These are phyloP conservation scores for Numida meleagris DNA, from an alignment of 2,113 vertebrate species.

Conservation along the genomic window DNA sequence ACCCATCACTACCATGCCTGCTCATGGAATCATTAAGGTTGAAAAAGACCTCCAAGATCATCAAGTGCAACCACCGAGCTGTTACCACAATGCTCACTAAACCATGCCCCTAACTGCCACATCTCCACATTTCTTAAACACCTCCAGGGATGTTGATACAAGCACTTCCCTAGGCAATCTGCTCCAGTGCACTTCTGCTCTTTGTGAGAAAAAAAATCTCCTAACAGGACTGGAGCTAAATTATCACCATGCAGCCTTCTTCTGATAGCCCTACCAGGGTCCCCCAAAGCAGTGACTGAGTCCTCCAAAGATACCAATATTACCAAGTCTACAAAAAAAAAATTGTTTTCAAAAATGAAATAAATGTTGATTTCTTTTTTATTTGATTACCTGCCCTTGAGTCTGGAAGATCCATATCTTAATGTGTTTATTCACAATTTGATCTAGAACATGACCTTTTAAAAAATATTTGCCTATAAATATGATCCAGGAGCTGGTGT, in stretches of 20 bases:
- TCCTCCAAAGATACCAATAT: background rate
- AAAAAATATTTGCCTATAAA: background rate
- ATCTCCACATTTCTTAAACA: too few relatives aligned
- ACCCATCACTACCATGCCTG: too few relatives aligned
- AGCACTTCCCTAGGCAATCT: too few relatives aligned
- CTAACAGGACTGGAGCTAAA: background rate
- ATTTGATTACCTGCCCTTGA: background rate
- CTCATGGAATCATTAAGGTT: too few relatives aligned
- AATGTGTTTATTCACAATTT: background rate
- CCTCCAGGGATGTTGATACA: too few relatives aligned
- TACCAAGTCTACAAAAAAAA: background rate
- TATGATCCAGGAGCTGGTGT: accelerated
- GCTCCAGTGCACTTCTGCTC: too few relatives aligned
- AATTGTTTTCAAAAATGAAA: background rate
- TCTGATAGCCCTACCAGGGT: background rate
- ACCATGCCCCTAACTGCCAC: too few relatives aligned
- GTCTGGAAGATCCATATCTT: background rate
- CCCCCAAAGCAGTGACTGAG: background rate
- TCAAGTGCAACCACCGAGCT: too few relatives aligned
- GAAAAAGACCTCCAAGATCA: too few relatives aligned
- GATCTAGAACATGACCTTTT: accelerated
- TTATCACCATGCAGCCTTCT: background rate
- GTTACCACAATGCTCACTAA: too few relatives aligned
- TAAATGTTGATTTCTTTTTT: background rate
- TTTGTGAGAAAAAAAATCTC: too few relatives aligned